Base-by-base conservation (phyloP, 1,140 invertebrate genomes). In the Ceratina calcarata region DNA sequence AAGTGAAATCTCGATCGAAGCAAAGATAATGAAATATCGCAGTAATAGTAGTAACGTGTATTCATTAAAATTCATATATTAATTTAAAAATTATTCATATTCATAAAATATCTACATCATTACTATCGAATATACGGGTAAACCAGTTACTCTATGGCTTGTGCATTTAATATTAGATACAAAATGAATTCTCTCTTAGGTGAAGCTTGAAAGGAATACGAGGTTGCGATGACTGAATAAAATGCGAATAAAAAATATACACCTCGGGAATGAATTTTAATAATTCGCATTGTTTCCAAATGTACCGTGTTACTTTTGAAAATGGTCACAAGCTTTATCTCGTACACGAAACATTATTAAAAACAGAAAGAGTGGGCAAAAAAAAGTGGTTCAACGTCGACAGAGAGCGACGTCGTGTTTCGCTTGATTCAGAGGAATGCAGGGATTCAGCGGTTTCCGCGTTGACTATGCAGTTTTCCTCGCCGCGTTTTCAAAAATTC, bases 401-500 rank as follows among this genome's bases (percentile, higher is more conserved):
- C 66, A 37, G 32, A 15, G 15, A 13, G 18, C 10, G n/a, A 6
- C 37, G 37, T n/a, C 24, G 45, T 66, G 62, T 66, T 66, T 58
- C 20, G 62, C 45, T 20, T 73, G 20, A n/a, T 27, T n/a, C 7
- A 27, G 4, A 37, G 60, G 24, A 53, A 64, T 53, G 24, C 24
- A 51, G 22, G 45, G 13, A 53, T 61, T 61, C 57, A 51, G n/a
- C 18, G 60, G 51, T 45, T 70, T 58, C 16, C 55, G 20, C n/a
- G 32, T 60, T 20, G 55, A 37, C 13, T 27, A 22, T 32, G 32
- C 49, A 16, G 51, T 2, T 15, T 67, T 37, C 55, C 32, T 45
- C 37, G 37, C 37, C 37, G 37, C 37, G 37, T 45, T 45, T 45
- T 45, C 37, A 49, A 66, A 76, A 49, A 68, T 68, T 76, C 64